These are phyloP conservation scores for Chlorops oryzae DNA, from an alignment of 1,140 invertebrate species.

Conservation along the genomic window DNA sequence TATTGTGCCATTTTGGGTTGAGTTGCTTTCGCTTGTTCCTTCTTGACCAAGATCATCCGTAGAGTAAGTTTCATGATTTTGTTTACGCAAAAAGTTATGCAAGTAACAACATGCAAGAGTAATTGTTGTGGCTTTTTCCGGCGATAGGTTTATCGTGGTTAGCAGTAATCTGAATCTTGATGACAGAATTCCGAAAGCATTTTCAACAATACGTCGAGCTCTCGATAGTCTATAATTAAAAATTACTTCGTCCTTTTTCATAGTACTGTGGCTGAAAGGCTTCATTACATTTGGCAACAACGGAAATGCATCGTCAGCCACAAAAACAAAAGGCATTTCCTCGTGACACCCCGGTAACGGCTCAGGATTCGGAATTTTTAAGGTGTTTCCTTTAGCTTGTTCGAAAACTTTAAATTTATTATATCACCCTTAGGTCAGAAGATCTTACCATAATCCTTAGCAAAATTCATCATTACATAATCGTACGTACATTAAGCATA, in stretches of 20 bases:
- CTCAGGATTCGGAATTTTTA: no score
- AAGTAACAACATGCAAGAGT: background rate
- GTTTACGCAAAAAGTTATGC: constrained; percentile 2
- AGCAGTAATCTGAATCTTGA: constrained; percentile 1
- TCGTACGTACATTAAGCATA: no score
- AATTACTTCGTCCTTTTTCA: constrained; percentile 24
- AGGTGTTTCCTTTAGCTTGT: no score
- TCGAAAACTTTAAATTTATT: no score
- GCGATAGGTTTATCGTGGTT: background rate
- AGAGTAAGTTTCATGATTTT: background rate
- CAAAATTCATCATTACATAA: no score
- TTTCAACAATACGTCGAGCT: constrained; percentile 42
- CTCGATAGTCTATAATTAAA: constrained; percentile 49
- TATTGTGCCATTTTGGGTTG: no score
- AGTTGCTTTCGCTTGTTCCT: no score
- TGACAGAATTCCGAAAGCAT: constrained; percentile 48
- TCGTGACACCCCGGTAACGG: no score
- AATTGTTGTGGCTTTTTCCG: constrained; percentile 1
- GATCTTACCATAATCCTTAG: no score
- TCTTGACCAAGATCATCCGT: no score
- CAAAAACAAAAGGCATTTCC: constrained; percentile 29
- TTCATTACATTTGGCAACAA: constrained; percentile 38
- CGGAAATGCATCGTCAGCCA: constrained; percentile 47
- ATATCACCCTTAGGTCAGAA: no score
- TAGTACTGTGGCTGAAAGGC: constrained; percentile 27